These are phyloP conservation scores for Nudaria mundana DNA, from an alignment of 2,888 invertebrate genomes.

Conservation along the genomic window DNA sequence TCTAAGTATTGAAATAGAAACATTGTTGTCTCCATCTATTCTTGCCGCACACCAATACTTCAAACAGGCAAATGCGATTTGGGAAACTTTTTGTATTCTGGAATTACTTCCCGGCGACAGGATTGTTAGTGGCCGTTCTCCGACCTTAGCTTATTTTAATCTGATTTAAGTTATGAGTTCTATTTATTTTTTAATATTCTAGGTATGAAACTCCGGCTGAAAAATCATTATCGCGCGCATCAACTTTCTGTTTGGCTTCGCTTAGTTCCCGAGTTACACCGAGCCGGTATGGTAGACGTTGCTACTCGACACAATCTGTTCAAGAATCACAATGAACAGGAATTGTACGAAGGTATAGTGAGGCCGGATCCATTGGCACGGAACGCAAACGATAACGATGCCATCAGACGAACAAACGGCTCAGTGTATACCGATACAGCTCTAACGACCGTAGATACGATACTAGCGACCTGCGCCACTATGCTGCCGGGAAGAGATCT, in stretches of 20 bases:
- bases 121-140: too few relatives aligned
- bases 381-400: conserved; percentile 82
- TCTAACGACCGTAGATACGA: conserved; percentile 85
- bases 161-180: too few relatives aligned
- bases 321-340: conserved; percentile 92
- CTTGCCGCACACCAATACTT: too few relatives aligned
- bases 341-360: conserved; percentile 93
- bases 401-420: conserved; percentile 77
- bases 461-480: conserved; percentile 87
- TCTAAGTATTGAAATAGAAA: too few relatives aligned
- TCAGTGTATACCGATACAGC: conserved; percentile 80
- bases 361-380: conserved; percentile 90
- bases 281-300: conserved; percentile 94
- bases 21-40: too few relatives aligned
- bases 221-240: conserved; percentile 96
- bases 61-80: too few relatives aligned
- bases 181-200: too few relatives aligned
- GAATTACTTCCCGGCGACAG: too few relatives aligned
- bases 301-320: conserved; percentile 94
- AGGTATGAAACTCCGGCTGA: conserved; percentile 94
- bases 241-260: conserved; percentile 97
- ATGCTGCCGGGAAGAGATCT: conserved; percentile 78
- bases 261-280: conserved; percentile 93
- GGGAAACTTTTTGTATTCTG: too few relatives aligned
- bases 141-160: too few relatives aligned